Base-by-base conservation (phyloP, 2,797 vertebrate genomes). In the Acipenser transmontanus region DNA sequence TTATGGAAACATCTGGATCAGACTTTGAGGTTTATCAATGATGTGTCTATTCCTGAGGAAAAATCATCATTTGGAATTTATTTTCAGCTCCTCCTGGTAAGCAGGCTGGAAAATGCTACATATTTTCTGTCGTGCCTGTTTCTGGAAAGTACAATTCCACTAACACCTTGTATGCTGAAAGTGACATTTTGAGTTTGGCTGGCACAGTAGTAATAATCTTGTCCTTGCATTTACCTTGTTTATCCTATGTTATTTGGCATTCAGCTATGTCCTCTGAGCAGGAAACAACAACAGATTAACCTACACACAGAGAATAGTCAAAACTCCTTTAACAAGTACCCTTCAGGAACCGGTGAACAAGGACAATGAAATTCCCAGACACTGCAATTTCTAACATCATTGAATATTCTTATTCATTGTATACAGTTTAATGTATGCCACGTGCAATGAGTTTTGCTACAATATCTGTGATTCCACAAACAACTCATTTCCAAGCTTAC, bases 171-270 rank as follows among this genome's bases (percentile, higher is more conserved):
- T 50, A 61, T 63, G 14, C 7, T 54, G 6, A 54, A 63, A 67
- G 69, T 9, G 64, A 67, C 57, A 72, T 68, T 78, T 76, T 76
- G 34, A 83, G 80, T 78, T 83, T 81, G 75, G 73, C 68, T 85
- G 73, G 79, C 76, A 76, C 68, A 61, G 63, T 61, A 49, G 49
- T 48, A 54, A 9, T n/a, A 54, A 54, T 54, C 52, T n/a, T 54
- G 52, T n/a, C 2, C 52, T n/a, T 54, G 52, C 52, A 9, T 34
- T 54, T 34, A 34, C 34, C 34, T 34, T 34, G 34, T 34, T 34
- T 34, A 0, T 34, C 34, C 34, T 34, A 34, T 3, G 34, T 34
- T 34, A 34, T 34, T 80, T 82, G 70, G 71, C 78, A 79, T 82
- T 76, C 76, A 72, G 75, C 71, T 74, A 68, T 74, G 81, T 67